Conservation (phyloP, 2,797 vertebrate species). For the Arnoldichthys spilopterus region DNA sequence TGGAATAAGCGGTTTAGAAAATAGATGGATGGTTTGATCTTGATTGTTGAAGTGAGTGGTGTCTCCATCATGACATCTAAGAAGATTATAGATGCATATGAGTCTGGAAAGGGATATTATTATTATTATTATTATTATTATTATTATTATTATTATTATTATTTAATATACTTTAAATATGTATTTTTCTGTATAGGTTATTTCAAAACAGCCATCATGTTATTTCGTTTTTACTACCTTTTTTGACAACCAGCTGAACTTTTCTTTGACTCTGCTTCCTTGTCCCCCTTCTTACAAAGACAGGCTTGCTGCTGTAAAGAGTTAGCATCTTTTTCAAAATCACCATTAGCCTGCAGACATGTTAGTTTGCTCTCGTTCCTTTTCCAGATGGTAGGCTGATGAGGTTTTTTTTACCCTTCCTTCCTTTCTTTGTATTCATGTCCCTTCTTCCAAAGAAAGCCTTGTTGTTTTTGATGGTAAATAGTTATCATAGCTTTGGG, state of each 20-base stretch:
- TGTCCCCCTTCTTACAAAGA: background rate
- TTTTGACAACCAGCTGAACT: background rate
- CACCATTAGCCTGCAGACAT: background rate
- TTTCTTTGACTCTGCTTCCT: background rate
- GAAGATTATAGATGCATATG: no score
- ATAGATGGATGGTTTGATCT: no score
- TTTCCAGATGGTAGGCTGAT: background rate
- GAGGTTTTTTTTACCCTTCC: background rate
- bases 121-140: no score
- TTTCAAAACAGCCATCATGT: no score
- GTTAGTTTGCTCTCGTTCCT: background rate
- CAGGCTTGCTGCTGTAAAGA: background rate
- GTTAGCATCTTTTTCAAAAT: constrained; percentile 15
- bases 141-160: no score
- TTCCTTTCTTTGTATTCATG: background rate
- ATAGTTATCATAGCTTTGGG: background rate
- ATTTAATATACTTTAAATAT: no score
- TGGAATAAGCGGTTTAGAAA: no score
- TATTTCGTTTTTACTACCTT: background rate
- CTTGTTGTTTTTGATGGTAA: background rate
- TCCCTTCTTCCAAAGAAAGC: background rate
- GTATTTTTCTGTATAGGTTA: no score
- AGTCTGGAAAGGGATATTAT: no score
- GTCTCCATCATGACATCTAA: no score
- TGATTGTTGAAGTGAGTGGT: no score